Evolutionary conservation across 2,797 vertebrate genomes (phyloP).

Genomic region (Babyrousa celebensis): DNA sequence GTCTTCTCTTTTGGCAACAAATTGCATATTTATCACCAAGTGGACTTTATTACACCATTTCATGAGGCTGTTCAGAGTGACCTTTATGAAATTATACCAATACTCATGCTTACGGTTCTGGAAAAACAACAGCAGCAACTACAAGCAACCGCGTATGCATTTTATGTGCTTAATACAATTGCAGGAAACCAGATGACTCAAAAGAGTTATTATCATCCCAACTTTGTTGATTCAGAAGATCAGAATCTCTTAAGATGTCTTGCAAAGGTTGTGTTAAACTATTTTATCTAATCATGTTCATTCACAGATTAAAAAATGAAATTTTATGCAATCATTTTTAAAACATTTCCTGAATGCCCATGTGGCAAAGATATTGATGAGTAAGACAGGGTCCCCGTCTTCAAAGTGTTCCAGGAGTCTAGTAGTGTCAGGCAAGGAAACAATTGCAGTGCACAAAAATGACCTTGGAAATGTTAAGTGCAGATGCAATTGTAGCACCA

Average conservation of each 20-base stretch:
- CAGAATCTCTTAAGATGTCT: neutral
- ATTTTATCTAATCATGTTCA: neutral
- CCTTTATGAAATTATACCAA: slow-evolving; percentile 22
- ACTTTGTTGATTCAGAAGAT: neutral
- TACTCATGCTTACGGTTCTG: neutral
- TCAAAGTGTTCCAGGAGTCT: neutral
- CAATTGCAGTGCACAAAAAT: neutral
- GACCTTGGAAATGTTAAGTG: neutral
- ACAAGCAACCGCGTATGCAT: neutral
- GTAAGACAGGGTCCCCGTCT: neutral
- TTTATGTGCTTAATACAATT: neutral
- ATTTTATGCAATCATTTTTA: neutral
- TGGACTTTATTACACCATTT: neutral
- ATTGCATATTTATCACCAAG: neutral
- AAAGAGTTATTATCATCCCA: neutral
- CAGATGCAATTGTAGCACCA: neutral
- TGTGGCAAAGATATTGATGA: neutral
- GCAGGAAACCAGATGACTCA: slow-evolving; percentile 25
- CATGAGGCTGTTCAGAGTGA: neutral
- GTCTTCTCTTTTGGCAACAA: neutral
- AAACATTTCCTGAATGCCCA: neutral
- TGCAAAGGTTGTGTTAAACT: neutral
- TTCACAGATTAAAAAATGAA: neutral
- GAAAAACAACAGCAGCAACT: neutral
- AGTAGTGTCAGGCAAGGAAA: neutral